A percentile compares a stretch with the other conserved stretches of the same genome.
phyloP scores from a whole-genome alignment of 2,113 vertebrate genomes.

The Hypanus sabinus region DNA sequence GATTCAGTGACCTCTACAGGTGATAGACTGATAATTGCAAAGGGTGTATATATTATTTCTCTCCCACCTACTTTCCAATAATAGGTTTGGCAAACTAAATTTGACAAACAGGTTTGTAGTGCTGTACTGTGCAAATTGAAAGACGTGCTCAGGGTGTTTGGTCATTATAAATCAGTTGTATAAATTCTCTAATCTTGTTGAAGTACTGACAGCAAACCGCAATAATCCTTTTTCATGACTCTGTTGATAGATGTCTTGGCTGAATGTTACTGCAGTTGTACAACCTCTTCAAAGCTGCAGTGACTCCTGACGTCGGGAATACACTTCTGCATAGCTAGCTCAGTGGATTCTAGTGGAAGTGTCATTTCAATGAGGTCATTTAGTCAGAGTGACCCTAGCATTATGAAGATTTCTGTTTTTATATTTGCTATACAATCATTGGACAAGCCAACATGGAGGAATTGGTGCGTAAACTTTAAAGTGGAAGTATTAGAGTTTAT shows the following conservation, averaged over 20 bases:
- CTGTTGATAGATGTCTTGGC: neutral
- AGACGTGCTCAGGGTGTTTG: too few relatives aligned
- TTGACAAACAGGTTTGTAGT: neutral
- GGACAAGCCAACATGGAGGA: too few relatives aligned
- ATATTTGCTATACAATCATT: too few relatives aligned
- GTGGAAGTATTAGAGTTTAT: neutral
- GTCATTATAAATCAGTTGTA: neutral
- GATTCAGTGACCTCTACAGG: constrained; percentile 9
- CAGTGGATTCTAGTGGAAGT: too few relatives aligned
- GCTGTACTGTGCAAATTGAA: neutral
- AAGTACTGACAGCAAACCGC: neutral
- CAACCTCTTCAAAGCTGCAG: too few relatives aligned
- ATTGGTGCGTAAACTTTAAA: neutral
- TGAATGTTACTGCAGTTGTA: too few relatives aligned
- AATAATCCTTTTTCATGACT: neutral
- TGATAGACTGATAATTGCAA: neutral
- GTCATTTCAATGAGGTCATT: too few relatives aligned
- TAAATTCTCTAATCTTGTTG: neutral
- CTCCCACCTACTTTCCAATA: neutral
- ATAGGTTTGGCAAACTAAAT: neutral
- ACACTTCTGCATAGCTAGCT: too few relatives aligned
- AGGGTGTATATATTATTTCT: neutral
- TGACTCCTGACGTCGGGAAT: too few relatives aligned
- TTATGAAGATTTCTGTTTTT: too few relatives aligned
- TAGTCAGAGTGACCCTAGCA: too few relatives aligned